Evolutionary conservation across 2,888 invertebrate species (phyloP), one percentile per base, ranked within the genome.

Genomic region (Mesorhabditis sp.): DNA sequence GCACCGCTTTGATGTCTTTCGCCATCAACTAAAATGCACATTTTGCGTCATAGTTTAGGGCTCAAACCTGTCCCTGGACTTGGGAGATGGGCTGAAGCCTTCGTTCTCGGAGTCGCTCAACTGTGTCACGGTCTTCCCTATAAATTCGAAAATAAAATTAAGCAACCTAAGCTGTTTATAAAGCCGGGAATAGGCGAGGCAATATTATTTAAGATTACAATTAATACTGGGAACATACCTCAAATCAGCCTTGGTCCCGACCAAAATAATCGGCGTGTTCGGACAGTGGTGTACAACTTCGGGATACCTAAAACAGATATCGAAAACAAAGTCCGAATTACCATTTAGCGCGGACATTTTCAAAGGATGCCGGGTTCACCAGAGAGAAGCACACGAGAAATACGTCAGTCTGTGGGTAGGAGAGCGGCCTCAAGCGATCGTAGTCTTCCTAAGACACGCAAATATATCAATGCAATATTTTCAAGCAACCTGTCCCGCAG

Each of bases 331-430:
- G 45, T 43, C 45, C 6, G n/a, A 63, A 7, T 67, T 93, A 97
- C 98, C 98, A 98, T 92, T 98, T 98, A 80, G 97, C 97, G 86
- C 97, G 90, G 78, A 98, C 97, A 88, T 99, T 98, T 89, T 97
- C 97, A 89, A 98, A 98, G 76, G 96, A 96, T 65, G 97, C 96
- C 67, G 97, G 97, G 89, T 97, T 98, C 73, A 97, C 96, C 83
- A 98, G 90, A 65, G 97, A 96, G 88, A 97, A 98, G 89, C 97
- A 97, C 88, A 97, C 96, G 80, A 97, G 74, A 69, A 81, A 81
- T 4, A 78, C 78, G 69, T 81, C 80, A 1, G 80, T 80, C 64
- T 80, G 80, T 62, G 80, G 80, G 65, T 80, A 80, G 7, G 80
- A 80, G 0, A 80, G 75, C 4, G 80, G 80, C 10, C 80, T 75